Evolutionary conservation across 2,888 invertebrate genomes (phyloP).

Genomic region (Drosophila heteroneura): DNA sequence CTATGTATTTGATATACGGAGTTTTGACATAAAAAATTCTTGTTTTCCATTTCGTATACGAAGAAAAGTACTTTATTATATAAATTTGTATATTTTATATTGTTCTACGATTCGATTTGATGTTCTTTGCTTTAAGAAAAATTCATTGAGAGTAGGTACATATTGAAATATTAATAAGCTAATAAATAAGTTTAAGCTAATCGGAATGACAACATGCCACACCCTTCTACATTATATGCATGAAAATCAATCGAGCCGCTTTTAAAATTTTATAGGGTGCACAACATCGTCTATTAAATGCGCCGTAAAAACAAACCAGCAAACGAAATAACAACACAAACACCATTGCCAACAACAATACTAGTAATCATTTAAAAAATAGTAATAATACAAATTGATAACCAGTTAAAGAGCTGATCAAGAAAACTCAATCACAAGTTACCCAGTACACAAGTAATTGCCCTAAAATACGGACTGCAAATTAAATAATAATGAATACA

Average conservation of each 20-base stretch:
- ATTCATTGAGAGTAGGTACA: background rate
- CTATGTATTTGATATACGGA: too few species aligned
- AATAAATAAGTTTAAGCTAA: background rate
- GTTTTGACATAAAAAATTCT: too few species aligned
- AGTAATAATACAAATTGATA: conserved; percentile 1
- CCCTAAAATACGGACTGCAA: background rate
- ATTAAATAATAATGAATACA: background rate
- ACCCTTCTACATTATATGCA: conserved; percentile 34
- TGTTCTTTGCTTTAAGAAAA: background rate
- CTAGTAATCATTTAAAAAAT: conserved; percentile 10
- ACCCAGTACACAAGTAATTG: background rate
- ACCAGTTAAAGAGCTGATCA: background rate
- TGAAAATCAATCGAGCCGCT: conserved; percentile 3
- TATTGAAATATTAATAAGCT: background rate
- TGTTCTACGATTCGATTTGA: background rate
- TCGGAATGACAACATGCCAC: conserved; percentile 28
- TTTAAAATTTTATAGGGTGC: conserved; percentile 37
- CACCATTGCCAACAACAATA: conserved; percentile 17
- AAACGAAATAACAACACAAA: conserved; percentile 11
- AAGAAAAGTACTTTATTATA: too few species aligned
- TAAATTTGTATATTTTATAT: too few species aligned
- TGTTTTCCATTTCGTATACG: background rate
- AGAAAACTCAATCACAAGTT: background rate
- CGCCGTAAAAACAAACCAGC: conserved; percentile 48
- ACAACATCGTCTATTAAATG: conserved; percentile 49